Evolutionary conservation across 2,797 vertebrate species (phyloP).

Genomic region (Lacerta agilis): DNA sequence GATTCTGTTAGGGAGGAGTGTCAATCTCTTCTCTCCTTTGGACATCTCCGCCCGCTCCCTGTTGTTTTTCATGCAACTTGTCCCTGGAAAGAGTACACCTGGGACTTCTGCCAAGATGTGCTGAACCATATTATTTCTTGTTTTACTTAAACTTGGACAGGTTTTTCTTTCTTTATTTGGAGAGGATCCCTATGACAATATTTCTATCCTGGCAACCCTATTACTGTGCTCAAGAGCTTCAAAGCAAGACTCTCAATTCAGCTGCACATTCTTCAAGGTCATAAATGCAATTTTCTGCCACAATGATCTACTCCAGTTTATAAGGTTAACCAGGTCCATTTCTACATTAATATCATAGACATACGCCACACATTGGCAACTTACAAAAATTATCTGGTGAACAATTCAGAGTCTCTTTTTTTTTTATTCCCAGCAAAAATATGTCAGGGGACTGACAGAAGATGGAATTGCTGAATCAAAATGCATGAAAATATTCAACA

Average conservation of each 20-base stretch:
- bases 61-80: neutral
- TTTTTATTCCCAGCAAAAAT: neutral
- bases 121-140: neutral
- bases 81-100: neutral
- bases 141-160: neutral
- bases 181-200: neutral
- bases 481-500: neutral
- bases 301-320: neutral
- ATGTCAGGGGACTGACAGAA: neutral
- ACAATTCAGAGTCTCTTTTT: neutral
- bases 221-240: neutral
- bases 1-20: neutral
- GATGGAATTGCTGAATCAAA: neutral
- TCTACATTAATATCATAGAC: neutral
- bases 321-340: neutral
- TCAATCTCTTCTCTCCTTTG: neutral
- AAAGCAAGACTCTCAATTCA: neutral
- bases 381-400: neutral
- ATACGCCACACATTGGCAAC: neutral
- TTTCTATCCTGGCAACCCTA: conserved; percentile 6
- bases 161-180: neutral
- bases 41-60: neutral
- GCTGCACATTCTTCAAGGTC: neutral
- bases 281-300: neutral
- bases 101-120: neutral